These are phyloP conservation scores for Mesorhabditis spiculigera DNA, from an alignment of 2,888 invertebrate genomes.

Conservation along the genomic window DNA sequence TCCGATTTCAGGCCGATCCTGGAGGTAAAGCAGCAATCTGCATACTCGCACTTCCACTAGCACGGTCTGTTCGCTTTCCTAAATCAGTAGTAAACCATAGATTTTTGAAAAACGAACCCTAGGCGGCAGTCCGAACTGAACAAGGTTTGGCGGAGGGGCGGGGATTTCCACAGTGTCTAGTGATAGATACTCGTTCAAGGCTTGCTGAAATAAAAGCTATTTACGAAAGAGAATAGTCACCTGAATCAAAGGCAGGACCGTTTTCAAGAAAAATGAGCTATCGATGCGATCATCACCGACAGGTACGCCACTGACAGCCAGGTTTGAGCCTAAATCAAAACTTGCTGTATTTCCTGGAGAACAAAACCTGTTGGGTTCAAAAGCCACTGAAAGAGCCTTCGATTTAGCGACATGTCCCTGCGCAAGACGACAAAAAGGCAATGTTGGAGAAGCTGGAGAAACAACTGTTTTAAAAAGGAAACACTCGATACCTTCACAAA, in stretches of 20 bases:
- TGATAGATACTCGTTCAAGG: conserved; percentile 27
- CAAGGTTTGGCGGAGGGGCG: conserved; percentile 9
- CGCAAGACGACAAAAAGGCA: conserved; percentile 70
- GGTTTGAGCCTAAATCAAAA: conserved; percentile 14
- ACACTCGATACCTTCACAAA: conserved; percentile 36
- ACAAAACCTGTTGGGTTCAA: conserved; percentile 42
- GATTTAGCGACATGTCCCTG: conserved; percentile 83
- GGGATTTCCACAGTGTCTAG: conserved; percentile 47
- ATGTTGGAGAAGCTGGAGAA: conserved; percentile 43
- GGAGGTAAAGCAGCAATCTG: conserved; percentile 75
- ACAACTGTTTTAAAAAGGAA: conserved; percentile 3
- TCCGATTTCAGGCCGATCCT: conserved; percentile 83
- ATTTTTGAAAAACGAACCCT: background rate
- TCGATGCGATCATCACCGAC: conserved; percentile 34
- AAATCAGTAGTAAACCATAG: background rate
- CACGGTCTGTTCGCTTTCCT: conserved; percentile 44
- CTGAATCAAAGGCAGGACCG: conserved; percentile 28
- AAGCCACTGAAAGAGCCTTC: conserved; percentile 80
- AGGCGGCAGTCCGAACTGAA: conserved; percentile 15
- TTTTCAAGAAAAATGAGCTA: conserved; percentile 31
- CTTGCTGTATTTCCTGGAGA: conserved; percentile 7
- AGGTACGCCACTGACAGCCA: conserved; percentile 12
- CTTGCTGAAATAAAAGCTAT: conserved; percentile 12
- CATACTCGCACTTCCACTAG: conserved; percentile 65
- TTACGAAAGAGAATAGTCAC: background rate